Percentiles rank a stretch among this genome's conserved stretches.
phyloP scores from a whole-genome alignment of 2,888 invertebrate species.

The Cheilosia urbana region DNA sequence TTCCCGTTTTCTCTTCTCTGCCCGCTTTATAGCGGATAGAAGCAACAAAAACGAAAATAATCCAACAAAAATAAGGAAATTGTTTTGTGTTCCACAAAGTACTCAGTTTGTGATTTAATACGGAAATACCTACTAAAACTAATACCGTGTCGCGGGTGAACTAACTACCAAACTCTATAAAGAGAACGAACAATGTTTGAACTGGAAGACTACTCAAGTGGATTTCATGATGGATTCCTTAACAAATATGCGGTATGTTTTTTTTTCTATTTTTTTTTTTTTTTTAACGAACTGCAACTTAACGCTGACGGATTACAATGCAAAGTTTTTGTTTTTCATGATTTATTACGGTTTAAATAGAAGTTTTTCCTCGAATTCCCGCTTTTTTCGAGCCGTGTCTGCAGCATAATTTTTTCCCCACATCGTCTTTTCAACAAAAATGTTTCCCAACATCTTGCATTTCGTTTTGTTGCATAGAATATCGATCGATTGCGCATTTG shows the following conservation, averaged over 20 bases:
- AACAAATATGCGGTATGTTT: constrained; percentile 89
- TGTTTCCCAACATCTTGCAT: constrained; percentile 75
- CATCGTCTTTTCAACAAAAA: constrained; percentile 53
- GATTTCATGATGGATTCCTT: constrained; percentile 88
- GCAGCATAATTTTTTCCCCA: constrained; percentile 60
- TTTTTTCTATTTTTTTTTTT: constrained; percentile 16
- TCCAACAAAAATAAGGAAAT: constrained; percentile 47
- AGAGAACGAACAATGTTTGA: constrained; percentile 86
- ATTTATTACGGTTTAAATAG: constrained; percentile 16
- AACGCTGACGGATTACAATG: not conserved
- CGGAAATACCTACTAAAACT: constrained; percentile 25
- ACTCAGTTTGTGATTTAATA: constrained; percentile 43
- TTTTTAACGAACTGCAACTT: not conserved
- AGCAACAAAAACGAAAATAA: constrained; percentile 68
- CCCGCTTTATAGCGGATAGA: constrained; percentile 68
- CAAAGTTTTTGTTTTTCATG: constrained; percentile 3
- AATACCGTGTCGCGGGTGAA: constrained; percentile 26
- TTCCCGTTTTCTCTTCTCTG: constrained; percentile 73
- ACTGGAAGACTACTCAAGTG: constrained; percentile 88
- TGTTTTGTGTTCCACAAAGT: constrained; percentile 69
- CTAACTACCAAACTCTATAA: constrained; percentile 16
- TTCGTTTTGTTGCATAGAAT: constrained; percentile 70
- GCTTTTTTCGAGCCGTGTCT: constrained; percentile 63
- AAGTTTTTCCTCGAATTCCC: constrained; percentile 60
- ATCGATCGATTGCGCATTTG: constrained; percentile 66